A percentile compares a stretch with the other conserved stretches of the same genome.
Conservation (phyloP, 2,113 vertebrate species). For the Phylloscopus trochiloides region DNA sequence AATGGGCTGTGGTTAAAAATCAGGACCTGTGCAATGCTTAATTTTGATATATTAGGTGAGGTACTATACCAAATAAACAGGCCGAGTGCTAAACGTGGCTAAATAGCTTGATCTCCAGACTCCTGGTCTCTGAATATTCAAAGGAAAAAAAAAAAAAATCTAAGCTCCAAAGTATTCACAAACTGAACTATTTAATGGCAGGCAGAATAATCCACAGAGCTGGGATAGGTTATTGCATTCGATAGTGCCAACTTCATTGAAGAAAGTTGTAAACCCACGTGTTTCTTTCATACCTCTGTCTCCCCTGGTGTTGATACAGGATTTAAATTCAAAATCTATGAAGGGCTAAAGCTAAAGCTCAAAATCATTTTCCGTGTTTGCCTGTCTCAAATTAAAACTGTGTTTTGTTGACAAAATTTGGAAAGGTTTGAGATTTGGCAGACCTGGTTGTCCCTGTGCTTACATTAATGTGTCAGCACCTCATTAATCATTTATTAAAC, state of each 20-base stretch:
- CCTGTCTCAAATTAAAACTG: conserved; percentile 70
- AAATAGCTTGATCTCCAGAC: conserved; percentile 53
- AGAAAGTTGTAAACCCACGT: conserved; percentile 28
- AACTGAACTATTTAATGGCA: conserved; percentile 25
- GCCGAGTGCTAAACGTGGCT: conserved; percentile 2
- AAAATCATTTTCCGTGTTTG: conserved; percentile 68
- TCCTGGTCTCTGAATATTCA: background rate
- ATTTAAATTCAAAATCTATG: conserved; percentile 55
- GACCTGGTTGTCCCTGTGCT: conserved; percentile 62
- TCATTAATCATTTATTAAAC: conserved; percentile 73
- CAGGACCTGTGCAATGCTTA: conserved; percentile 4
- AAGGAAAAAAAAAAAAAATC: background rate
- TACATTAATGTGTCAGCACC: conserved; percentile 72
- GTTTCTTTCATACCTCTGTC: conserved; percentile 44
- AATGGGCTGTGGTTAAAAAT: conserved; percentile 62
- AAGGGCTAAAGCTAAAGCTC: conserved; percentile 43
- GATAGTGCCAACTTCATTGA: conserved; percentile 24
- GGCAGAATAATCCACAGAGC: conserved; percentile 28
- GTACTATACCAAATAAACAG: conserved; percentile 57
- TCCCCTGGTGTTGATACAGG: conserved; percentile 44
- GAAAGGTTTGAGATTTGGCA: conserved; percentile 70
- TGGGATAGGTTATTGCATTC: background rate
- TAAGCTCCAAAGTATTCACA: conserved; percentile 4
- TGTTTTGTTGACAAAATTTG: conserved; percentile 76
- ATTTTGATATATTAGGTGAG: conserved; percentile 60